A percentile compares a stretch with the other conserved stretches of the same genome.
Evolutionary conservation across 2,888 invertebrate species (phyloP).

Genomic region (Schizaphis graminum): DNA sequence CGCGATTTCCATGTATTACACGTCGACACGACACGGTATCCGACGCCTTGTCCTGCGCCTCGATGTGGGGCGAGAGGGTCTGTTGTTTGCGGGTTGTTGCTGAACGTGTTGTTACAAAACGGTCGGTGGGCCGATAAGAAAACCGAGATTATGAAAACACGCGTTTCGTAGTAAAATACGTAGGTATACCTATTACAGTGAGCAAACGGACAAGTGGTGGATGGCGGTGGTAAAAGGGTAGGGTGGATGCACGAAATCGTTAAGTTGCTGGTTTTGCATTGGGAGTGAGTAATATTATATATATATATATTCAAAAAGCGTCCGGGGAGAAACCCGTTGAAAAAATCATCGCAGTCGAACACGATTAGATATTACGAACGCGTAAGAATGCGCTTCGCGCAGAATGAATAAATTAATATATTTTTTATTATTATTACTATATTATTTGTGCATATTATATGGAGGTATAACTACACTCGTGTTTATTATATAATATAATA

Average conservation of each 20-base stretch:
- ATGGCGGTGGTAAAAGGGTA: neutral
- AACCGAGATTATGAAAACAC: conserved; percentile 36
- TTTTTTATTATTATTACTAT: neutral
- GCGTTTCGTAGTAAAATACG: neutral
- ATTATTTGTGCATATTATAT: neutral
- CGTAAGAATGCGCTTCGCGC: neutral
- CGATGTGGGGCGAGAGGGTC: neutral
- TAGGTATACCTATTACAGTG: neutral
- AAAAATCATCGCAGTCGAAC: neutral
- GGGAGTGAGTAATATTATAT: neutral
- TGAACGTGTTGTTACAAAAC: conserved; percentile 54
- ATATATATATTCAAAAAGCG: neutral
- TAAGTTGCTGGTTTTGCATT: neutral
- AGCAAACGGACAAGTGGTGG: neutral
- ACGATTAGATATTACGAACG: neutral
- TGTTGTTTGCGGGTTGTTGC: conserved; percentile 52
- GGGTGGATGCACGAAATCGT: conserved; percentile 15
- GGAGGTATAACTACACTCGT: neutral
- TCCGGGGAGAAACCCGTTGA: neutral
- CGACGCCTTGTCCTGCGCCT: conserved; percentile 16
- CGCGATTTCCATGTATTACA: conserved; percentile 64
- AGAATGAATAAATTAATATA: neutral
- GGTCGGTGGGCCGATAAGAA: conserved; percentile 56
- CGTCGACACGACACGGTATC: conserved; percentile 63
- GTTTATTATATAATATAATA: conserved; percentile 9